phyloP scores from a whole-genome alignment of 2,113 vertebrate species.

The Ceyx melanurus region DNA sequence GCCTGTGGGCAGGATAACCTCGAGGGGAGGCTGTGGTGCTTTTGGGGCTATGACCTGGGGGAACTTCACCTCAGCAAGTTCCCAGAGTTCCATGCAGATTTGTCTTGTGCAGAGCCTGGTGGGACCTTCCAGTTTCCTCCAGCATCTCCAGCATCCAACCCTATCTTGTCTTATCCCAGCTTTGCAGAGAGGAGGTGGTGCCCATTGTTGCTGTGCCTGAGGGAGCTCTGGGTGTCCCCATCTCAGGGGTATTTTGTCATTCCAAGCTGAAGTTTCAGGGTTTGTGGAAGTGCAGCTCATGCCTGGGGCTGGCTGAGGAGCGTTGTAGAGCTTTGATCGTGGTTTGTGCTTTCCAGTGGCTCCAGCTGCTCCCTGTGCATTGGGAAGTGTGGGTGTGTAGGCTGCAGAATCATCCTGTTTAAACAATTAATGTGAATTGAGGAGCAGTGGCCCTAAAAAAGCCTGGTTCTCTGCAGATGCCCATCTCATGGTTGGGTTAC shows the following conservation, averaged over 20 bases:
- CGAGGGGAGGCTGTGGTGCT: not conserved
- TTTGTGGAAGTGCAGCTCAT: not conserved
- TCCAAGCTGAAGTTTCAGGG: not conserved
- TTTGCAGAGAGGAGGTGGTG: not conserved
- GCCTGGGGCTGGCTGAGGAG: not conserved
- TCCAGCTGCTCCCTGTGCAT: not conserved
- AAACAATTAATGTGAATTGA: not conserved
- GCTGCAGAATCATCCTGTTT: fast-evolving
- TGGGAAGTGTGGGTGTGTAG: fast-evolving
- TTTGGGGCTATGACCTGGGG: not conserved
- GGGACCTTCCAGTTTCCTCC: not conserved
- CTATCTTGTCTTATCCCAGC: not conserved
- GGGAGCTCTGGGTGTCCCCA: not conserved
- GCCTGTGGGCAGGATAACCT: not conserved
- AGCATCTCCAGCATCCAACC: not conserved
- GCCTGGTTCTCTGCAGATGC: not conserved
- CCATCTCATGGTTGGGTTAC: not conserved
- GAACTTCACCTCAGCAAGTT: not conserved
- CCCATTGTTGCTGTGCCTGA: fast-evolving
- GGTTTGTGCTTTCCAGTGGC: not conserved
- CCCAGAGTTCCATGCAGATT: fast-evolving
- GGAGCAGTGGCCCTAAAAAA: not conserved
- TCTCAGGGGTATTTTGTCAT: fast-evolving
- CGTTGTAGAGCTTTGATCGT: fast-evolving
- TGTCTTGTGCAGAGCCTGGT: not conserved